These are phyloP conservation scores for Haliclona indistincta DNA, from an alignment of 37 sponge, comb jelly and placozoan genomes.

Conservation along the genomic window DNA sequence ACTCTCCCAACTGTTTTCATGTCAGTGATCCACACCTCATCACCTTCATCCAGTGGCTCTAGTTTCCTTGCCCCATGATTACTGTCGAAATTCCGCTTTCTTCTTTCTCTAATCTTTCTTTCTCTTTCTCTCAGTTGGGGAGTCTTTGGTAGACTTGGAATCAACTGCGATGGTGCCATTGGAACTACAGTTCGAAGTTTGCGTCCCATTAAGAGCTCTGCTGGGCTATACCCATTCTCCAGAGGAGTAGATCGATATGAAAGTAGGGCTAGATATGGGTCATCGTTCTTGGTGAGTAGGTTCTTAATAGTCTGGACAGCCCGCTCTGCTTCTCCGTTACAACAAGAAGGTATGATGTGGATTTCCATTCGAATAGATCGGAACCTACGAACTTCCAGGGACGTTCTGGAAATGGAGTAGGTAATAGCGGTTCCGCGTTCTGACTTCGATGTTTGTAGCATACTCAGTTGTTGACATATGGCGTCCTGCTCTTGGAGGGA, in stretches of 20 bases:
- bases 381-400: constrained; percentile 5
- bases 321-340: constrained; percentile 43
- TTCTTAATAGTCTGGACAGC: constrained; percentile 35
- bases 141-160: constrained; percentile 18
- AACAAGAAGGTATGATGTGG: not conserved
- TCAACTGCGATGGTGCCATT: constrained; percentile 1
- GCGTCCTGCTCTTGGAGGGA: not conserved
- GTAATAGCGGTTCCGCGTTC: not conserved
- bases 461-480: not conserved
- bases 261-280: constrained; percentile 24
- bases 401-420: constrained; percentile 1
- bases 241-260: constrained; percentile 42
- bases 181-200: constrained; percentile 25
- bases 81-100: constrained; percentile 1
- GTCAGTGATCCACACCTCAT: constrained; percentile 26
- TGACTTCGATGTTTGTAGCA: not conserved
- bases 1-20: constrained; percentile 10
- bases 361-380: not conserved
- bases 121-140: not conserved
- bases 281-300: constrained; percentile 13
- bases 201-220: constrained; percentile 44
- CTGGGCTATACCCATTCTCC: constrained; percentile 42
- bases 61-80: constrained; percentile 1
- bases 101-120: not conserved
- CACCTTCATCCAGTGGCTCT: constrained; percentile 14